Evolutionary conservation across 1,140 invertebrate genomes (phyloP), one percentile per base, ranked within the genome.

Genomic region (Aphaenogaster floridana): DNA sequence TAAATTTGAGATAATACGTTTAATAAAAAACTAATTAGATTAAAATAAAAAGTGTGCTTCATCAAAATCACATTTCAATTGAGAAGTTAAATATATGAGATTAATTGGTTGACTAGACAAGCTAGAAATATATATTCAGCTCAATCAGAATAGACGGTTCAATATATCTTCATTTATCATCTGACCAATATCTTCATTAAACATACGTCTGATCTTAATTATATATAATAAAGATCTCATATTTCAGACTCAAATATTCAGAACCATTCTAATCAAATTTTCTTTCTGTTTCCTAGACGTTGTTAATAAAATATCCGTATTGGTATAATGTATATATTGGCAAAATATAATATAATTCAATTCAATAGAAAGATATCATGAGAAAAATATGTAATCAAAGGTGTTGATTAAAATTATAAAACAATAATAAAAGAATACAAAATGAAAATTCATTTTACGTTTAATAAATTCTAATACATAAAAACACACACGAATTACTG

Each of bases 401-500:
- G 2, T 39, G 4, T 36, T 39, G 4, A 5, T 64, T 50, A 48
- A 79, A 78, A 48, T 63, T 39, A 50, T 7, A 21, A 77, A 76
- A 45, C 3, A n/a, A 15, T 45, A 39, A 13, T 15, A 17, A 9
- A 42, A 39, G 17, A 48, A 69, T 42, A 15, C 9, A 52, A 42
- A 80, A 52, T 39, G 39, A 17, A 81, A 42, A 42, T n/a, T 36
- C 1, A 59, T 57, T 21, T 42, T 13, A 42, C 9, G 34, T 39
- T 28, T 69, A 42, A 34, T 79, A 68, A 80, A 69, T 52, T 13
- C 45, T 69, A 68, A 9, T n/a, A 1, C 1, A 68, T 13, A 28
- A 39, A 63, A 48, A 48, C 0, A 52, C n/a, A 50, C 34, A 52
- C 36, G 8, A 74, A 57, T 54, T 28, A 42, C 5, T 57, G 48